Evolutionary conservation across 2,888 invertebrate genomes (phyloP), one percentile per base, ranked within the genome.

Genomic region (Alsophila aescularia): DNA sequence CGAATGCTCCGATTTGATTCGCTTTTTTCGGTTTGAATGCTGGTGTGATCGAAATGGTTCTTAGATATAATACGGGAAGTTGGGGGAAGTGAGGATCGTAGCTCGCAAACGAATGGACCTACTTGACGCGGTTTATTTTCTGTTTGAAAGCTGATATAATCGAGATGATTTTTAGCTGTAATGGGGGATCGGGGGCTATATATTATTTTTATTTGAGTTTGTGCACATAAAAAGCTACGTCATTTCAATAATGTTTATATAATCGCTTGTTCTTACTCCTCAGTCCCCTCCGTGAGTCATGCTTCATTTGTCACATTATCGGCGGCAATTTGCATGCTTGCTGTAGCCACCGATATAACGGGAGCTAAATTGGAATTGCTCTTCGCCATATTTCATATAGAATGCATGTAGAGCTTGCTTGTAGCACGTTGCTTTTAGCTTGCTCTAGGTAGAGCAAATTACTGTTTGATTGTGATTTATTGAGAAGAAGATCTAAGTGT

Each of bases 231-330:
- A 4, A 4, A 18, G 2, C 5, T 18, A 18, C 18, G 18, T 2
- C 18, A 18, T 5, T 18, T 2, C 2, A 18, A 5, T 2, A 4
- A 18, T 18, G 3, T 18, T 5, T 8, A 27, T 9, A 6, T 27
- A 10, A 9, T 8, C 42, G 42, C 36, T 44, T 29, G 7, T 21
- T 49, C 59, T 65, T 39, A 8, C 58, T 39, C 35, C 57, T 70
- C 67, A 52, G 3, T 2, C 67, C 72, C 58, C 48, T 49, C 45
- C 48, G 52, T 40, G 62, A 67, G 72, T 77, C 76, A 81, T 68
- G 82, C 76, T 78, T 80, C 75, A 83, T 80, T 81, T 79, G 72
- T 62, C 74, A 72, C 73, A 81, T 83, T 81, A 83, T 81, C 70
- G 66, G 69, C 63, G 53, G 70, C 73, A 75, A 84, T 86, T 86